phyloP scores from a whole-genome alignment of 1,140 invertebrate genomes.

The Andricus grossulariae region DNA sequence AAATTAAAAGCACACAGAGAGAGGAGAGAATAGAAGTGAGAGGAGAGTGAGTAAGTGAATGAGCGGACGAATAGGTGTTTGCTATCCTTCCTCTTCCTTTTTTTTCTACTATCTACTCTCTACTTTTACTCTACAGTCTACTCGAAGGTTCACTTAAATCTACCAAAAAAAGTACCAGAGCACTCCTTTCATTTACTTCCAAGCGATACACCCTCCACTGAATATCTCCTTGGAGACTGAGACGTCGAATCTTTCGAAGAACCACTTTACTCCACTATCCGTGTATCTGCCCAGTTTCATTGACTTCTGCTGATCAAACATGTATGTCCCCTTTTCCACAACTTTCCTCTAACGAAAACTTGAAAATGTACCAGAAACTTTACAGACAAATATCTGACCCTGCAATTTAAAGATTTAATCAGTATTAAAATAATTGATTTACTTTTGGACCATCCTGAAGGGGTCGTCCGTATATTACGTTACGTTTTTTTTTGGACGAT shows the following conservation, averaged over 20 bases:
- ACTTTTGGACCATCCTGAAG: too few relatives aligned
- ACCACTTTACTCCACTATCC: slow-evolving; percentile 8
- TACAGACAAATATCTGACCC: too few relatives aligned
- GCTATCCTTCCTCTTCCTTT: slow-evolving; percentile 20
- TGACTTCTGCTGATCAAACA: slow-evolving; percentile 23
- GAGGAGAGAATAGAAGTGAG: slow-evolving; percentile 68
- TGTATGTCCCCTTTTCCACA: slow-evolving; percentile 10
- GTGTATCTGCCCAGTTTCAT: slow-evolving; percentile 3
- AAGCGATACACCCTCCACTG: slow-evolving; percentile 16
- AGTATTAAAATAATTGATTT: too few relatives aligned
- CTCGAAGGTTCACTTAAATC: slow-evolving; percentile 19
- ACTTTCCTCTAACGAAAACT: too few relatives aligned
- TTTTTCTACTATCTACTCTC: background rate
- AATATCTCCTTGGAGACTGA: slow-evolving; percentile 4
- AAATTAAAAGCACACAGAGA: slow-evolving; percentile 74
- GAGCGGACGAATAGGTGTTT: slow-evolving; percentile 49
- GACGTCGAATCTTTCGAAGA: slow-evolving; percentile 3
- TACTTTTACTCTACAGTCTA: background rate
- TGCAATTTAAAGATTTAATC: too few relatives aligned
- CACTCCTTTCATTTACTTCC: slow-evolving; percentile 23
- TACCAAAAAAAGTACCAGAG: background rate
- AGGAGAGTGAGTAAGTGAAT: slow-evolving; percentile 66
- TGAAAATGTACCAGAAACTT: too few relatives aligned
- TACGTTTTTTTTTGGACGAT: too few relatives aligned
- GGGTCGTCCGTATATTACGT: too few relatives aligned